Evolutionary conservation across 1,140 invertebrate species (phyloP).

Genomic region (Andrena cerasifolii): DNA sequence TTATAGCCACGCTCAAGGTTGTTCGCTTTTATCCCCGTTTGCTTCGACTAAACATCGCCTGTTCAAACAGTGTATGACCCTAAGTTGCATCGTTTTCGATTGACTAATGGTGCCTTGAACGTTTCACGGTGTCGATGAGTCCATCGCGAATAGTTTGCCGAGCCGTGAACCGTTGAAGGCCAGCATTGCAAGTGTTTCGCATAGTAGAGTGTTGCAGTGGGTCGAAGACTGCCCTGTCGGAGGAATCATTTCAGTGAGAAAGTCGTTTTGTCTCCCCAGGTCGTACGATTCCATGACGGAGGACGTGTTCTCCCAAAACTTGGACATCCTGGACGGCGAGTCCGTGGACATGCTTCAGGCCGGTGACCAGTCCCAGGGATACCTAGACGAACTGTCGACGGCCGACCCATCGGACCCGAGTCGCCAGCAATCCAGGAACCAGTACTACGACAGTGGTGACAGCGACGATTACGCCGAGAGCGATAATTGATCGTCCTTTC

Average conservation of each 20-base stretch:
- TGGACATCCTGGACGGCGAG: conserved; percentile 74
- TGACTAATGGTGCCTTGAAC: background rate
- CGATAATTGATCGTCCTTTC: conserved; percentile 72
- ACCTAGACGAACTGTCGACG: conserved; percentile 8
- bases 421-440: conserved; percentile 33
- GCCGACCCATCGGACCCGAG: conserved; percentile 17
- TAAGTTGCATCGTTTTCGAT: conserved; percentile 4
- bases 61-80: background rate
- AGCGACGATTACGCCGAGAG: conserved; percentile 81
- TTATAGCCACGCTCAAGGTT: too few species aligned
- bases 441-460: conserved; percentile 78
- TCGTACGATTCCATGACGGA: conserved; percentile 73
- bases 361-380: conserved; percentile 11
- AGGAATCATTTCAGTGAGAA: background rate
- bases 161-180: background rate
- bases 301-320: conserved; percentile 75
- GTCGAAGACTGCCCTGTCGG: too few species aligned
- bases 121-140: background rate
- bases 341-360: conserved; percentile 60
- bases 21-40: background rate
- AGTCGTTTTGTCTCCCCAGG: conserved; percentile 58
- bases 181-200: background rate
- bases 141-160: background rate
- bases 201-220: conserved; percentile 10
- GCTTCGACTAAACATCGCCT: conserved; percentile 17